Percentiles rank a stretch among this genome's conserved stretches.
These are phyloP conservation scores for Trachythela sp. DNA, from an alignment of 64 coral and sea anemone genomes.

Conservation along the genomic window DNA sequence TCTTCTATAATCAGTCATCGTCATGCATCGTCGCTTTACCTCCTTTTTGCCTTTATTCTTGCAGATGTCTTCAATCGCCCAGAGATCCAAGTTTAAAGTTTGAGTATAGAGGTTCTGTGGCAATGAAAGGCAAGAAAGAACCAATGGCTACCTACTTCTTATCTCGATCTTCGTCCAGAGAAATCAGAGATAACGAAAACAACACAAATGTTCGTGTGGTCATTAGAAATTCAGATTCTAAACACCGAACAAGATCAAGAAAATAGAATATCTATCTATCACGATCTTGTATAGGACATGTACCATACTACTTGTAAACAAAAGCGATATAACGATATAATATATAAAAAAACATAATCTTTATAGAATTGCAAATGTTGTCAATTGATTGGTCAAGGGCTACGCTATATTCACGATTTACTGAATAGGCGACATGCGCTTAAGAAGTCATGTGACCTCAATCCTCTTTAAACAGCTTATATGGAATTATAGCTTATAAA, in stretches of 20 bases:
- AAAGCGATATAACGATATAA: background rate
- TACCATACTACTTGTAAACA: background rate
- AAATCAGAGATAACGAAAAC: background rate
- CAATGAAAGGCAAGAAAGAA: constrained; percentile 94
- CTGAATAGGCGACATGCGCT: no score
- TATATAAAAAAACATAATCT: no score
- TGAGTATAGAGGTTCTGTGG: constrained; percentile 77
- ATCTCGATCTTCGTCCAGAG: background rate
- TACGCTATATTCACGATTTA: no score
- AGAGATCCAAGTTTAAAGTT: constrained; percentile 71
- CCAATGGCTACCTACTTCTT: constrained; percentile 84
- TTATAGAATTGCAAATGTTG: background rate
- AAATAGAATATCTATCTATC: background rate
- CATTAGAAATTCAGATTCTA: background rate
- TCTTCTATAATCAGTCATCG: no score
- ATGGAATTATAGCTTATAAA: no score
- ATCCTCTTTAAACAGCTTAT: no score
- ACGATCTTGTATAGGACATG: background rate
- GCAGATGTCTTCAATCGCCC: constrained; percentile 77
- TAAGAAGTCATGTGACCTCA: no score
- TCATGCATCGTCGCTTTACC: no score
- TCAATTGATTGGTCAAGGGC: no score
- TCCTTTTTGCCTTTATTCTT: background rate
- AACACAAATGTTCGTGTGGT: background rate
- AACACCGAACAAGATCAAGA: background rate